phyloP scores from a whole-genome alignment of 2,113 vertebrate genomes.

The Ceratotherium simum region DNA sequence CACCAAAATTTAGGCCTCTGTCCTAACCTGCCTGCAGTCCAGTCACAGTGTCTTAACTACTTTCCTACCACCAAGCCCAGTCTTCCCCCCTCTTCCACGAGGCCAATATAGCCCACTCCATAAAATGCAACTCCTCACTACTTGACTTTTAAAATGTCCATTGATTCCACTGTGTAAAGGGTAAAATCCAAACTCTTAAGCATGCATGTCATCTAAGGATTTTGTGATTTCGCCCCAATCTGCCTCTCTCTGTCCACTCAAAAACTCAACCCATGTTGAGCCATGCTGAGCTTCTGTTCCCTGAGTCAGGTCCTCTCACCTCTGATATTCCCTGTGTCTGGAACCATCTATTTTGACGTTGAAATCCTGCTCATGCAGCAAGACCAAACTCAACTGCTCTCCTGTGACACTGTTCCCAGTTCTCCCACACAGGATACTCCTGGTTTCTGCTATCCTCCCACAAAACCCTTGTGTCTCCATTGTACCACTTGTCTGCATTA shows the following conservation, averaged over 20 bases:
- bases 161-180: neutral
- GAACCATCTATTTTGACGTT: neutral
- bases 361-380: neutral
- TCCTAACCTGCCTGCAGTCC: neutral
- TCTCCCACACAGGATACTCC: neutral
- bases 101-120: neutral
- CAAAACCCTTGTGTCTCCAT: neutral
- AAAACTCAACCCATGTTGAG: neutral
- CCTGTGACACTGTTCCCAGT: neutral
- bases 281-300: neutral
- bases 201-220: neutral
- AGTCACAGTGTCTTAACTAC: neutral
- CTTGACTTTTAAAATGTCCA: neutral
- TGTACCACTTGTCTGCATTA: neutral
- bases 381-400: neutral
- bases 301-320: neutral
- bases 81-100: neutral
- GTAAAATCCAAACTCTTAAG: constrained; percentile 12
- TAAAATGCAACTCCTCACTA: neutral
- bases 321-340: neutral
- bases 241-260: neutral
- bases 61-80: neutral
- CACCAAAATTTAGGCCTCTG: too few species aligned
- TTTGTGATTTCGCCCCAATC: neutral
- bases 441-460: neutral